phyloP scores from a whole-genome alignment of 2,113 vertebrate genomes.

The Nibea coibor region DNA sequence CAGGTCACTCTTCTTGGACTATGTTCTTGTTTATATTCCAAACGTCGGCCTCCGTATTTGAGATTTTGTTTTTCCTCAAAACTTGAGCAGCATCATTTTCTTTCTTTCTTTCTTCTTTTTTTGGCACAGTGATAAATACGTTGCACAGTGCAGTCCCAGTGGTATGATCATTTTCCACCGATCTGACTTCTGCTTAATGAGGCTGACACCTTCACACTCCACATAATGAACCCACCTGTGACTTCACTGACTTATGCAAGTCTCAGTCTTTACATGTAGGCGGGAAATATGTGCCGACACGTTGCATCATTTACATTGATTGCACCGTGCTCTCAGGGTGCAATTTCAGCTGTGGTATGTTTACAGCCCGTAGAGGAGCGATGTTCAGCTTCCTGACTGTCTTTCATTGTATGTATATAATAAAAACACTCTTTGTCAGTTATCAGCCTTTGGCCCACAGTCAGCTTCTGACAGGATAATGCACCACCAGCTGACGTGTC shows the following conservation, averaged over 20 bases:
- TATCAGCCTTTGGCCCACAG: conserved; percentile 1
- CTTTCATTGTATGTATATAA: neutral
- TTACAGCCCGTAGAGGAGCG: neutral
- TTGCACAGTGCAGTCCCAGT: conserved; percentile 42
- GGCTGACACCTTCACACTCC: conserved; percentile 64
- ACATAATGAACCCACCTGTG: conserved; percentile 76
- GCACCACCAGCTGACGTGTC: neutral
- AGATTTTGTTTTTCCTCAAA: conserved; percentile 9
- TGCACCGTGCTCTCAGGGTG: neutral
- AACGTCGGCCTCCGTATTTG: neutral
- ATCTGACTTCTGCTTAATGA: conserved; percentile 68
- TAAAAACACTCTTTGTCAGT: neutral
- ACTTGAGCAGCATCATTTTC: conserved; percentile 2
- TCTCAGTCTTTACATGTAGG: conserved; percentile 12
- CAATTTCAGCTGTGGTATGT: conserved; percentile 7
- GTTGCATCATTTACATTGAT: conserved; percentile 40
- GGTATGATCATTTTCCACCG: conserved; percentile 67
- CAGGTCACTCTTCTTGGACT: neutral
- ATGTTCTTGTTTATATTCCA: neutral
- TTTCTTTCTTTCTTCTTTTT: neutral
- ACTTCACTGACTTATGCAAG: conserved; percentile 49
- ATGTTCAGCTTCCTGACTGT: neutral
- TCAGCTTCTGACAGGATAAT: neutral
- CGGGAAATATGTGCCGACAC: neutral
- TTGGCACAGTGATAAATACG: conserved; percentile 38